Evolutionary conservation across 2,888 invertebrate genomes (phyloP).

Genomic region (Molorchus minor): DNA sequence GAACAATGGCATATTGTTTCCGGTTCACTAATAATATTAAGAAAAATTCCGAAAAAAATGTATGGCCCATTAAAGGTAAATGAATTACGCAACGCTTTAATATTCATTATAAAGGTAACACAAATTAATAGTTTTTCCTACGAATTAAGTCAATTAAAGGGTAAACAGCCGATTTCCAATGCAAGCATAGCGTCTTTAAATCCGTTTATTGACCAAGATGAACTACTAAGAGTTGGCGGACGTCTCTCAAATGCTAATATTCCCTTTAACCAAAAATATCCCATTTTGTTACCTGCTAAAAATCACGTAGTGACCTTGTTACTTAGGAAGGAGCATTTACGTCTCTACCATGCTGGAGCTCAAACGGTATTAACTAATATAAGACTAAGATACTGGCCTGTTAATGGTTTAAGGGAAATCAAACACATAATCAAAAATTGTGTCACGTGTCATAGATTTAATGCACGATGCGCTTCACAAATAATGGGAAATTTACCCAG

Average conservation of each 20-base stretch:
- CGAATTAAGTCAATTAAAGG: no score
- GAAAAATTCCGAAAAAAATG: no score
- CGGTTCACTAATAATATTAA: no score
- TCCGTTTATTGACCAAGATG: conserved; percentile 29
- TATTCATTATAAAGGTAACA: no score
- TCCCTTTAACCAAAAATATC: conserved; percentile 29
- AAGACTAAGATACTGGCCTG: conserved; percentile 32
- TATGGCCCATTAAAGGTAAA: no score
- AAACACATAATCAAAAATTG: conserved; percentile 31
- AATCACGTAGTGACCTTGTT: conserved; percentile 26
- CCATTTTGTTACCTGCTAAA: conserved; percentile 29
- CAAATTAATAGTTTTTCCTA: no score
- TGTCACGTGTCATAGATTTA: conserved; percentile 32
- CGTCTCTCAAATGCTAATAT: conserved; percentile 27
- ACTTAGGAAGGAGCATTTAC: conserved; percentile 25
- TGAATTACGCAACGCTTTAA: no score
- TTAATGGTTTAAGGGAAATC: conserved; percentile 29
- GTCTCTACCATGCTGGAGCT: conserved; percentile 32
- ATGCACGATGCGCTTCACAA: conserved; percentile 20
- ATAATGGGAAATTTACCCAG: conserved; percentile 34
- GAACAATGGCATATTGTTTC: no score
- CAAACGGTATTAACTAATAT: conserved; percentile 35
- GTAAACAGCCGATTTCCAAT: no score
- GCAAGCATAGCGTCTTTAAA: no score
- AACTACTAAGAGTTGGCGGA: conserved; percentile 32